phyloP scores from a whole-genome alignment of 1,140 invertebrate species.

The honey bee (Apis mellifera) region Amel_HAv3.1 CM009934.2:3920001-3920500 shows the following conservation, averaged over 20 bases:
- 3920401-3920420: slow-evolving; percentile 41
- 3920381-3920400: slow-evolving; percentile 40
- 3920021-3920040: too few species aligned
- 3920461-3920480: not conserved
- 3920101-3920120: too few species aligned
- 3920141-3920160: slow-evolving; percentile 34
- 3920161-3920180: slow-evolving; percentile 15
- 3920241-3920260: slow-evolving; percentile 67
- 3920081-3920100: too few species aligned
- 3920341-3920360: slow-evolving; percentile 51
- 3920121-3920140: not conserved
- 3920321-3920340: slow-evolving; percentile 67
- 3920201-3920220: slow-evolving; percentile 65
- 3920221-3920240: slow-evolving; percentile 70
- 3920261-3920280: slow-evolving; percentile 71
- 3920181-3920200: not conserved
- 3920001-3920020: too few species aligned
- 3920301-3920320: slow-evolving; percentile 70
- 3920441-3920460: not conserved
- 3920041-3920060: too few species aligned
- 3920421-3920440: not conserved
- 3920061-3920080: too few species aligned
- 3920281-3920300: slow-evolving; percentile 65
- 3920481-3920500: not conserved
- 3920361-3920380: slow-evolving; percentile 26